Base-by-base conservation (phyloP, 2,797 vertebrate species). In the Sebastes glaucus region DNA sequence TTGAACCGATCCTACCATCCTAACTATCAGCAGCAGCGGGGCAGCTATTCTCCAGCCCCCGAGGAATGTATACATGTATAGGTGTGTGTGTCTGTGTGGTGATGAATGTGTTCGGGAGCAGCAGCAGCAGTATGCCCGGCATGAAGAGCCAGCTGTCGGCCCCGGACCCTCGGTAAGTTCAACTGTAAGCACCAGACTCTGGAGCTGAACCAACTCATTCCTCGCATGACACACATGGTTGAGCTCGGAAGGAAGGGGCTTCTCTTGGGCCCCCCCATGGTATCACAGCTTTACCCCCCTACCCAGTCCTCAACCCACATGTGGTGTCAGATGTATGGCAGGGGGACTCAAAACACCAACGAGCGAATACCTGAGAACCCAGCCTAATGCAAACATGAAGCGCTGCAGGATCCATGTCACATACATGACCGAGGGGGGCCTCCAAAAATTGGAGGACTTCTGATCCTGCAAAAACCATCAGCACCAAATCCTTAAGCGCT, bases 171-270 rank as follows among this genome's bases (percentile, higher is more conserved):
- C 83, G 53, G 84, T 80, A 77, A 78, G 80, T 57, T 79, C 88
- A 91, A 84, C 77, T 74, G 53, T 84, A 84, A 78, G 75, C 72
- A 28, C 52, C 71, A 42, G 68, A 85, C 72, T 77, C 66, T 72
- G 65, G 61, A 87, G 81, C 86, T 89, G 84, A 89, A 83, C 82
- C 72, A 61, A 88, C 74, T 83, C 89, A 95, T 95, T 94, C 94
- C 91, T 85, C 22, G 71, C 83, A 91, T 94, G 83, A 85, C 83
- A 81, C 46, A 84, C 84, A 86, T 90, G 68, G 74, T 73, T 84
- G 64, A 71, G 69, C 61, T 62, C 60, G 32, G 46, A 55, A 55
- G 66, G 63, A 38, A 38, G 35, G 35, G 59, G 68, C 61, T 27
- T 85, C 70, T 84, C 69, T 52, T 20, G 30, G 53, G 55, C 16